These are phyloP conservation scores for Zoroaster sp. DNA, from an alignment of 53 echinoderm and acorn worm species.

Conservation along the genomic window DNA sequence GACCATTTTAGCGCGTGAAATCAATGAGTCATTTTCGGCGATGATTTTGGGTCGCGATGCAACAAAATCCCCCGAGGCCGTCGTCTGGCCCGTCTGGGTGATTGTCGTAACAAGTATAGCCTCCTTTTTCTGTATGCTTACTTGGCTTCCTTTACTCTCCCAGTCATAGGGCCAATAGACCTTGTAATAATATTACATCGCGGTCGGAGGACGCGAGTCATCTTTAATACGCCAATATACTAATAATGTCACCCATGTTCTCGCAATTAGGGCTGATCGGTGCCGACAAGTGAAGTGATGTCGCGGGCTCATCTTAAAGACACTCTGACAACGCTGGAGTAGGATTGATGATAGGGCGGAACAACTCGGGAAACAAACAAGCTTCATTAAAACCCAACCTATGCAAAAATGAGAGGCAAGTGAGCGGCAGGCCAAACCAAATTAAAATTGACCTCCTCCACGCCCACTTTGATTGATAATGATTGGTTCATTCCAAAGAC, in stretches of 20 bases:
- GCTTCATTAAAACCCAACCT: not conserved
- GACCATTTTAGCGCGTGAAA: constrained; percentile 44
- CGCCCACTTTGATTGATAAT: not conserved
- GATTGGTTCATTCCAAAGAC: too few species aligned
- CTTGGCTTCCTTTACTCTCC: not conserved
- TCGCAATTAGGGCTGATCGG: constrained; percentile 25
- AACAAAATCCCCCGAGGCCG: not conserved
- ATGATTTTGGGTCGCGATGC: constrained; percentile 34
- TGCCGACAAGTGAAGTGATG: constrained; percentile 32
- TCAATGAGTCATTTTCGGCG: constrained; percentile 53
- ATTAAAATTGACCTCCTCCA: not conserved
- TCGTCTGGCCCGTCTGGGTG: constrained; percentile 27
- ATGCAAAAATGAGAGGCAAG: not conserved
- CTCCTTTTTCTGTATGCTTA: not conserved
- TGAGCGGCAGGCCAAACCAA: not conserved
- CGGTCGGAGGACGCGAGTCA: not conserved
- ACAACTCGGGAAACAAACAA: not conserved
- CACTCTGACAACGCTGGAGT: not conserved
- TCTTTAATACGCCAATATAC: constrained; percentile 26
- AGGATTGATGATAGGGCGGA: not conserved
- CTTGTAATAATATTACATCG: constrained; percentile 10
- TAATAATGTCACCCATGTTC: constrained; percentile 27
- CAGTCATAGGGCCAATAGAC: not conserved
- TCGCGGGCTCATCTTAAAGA: not conserved
- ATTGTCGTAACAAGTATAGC: not conserved